Evolutionary conservation across 1,140 invertebrate species (phyloP), one percentile per base, ranked within the genome.

Genomic region (Leptonema lineaticorne): DNA sequence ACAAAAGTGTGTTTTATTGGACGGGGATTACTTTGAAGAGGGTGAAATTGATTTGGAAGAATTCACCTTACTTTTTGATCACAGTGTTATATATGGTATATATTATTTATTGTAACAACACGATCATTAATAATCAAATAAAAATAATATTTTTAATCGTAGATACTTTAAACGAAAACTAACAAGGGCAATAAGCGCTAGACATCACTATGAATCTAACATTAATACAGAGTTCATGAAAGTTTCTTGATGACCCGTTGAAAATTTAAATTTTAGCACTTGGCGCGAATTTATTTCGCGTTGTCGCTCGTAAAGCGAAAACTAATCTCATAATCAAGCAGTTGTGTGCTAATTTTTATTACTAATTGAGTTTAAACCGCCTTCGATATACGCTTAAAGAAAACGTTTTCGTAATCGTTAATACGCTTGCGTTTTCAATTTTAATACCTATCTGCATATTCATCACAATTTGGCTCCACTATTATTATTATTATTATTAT

Each of bases 181-280:
- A 53, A 24, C 50, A 53, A 53, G 24, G 22, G 50, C 50, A 53
- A 53, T 53, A 20, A 53, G 50, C 50, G 50, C 50, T 20, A 53
- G 27, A 26, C 50, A 20, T 3, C 50, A 24, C 50, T 48, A 48
- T 48, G 50, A 53, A 53, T 53, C 50, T 53, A n/a, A n/a, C 50
- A 53, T 53, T 53, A 26, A 53, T 53, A 26, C 50, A 53, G 50
- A 53, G 27, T 53, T 26, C 27, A 24, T 53, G 50, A 53, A 53
- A 53, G 50, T 53, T 53, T 53, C 50, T 53, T 53, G 50, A 53
- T 53, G 50, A 24, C 22, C 50, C 50, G 50, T 20, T 53, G 50
- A 53, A 53, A 53, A 53, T 53, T 53, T 53, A 53, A 53, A 53
- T 53, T 53, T 53, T 53, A 53, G 22, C 50, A 24, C 50, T 53